These are phyloP conservation scores for Papilio polytes DNA, from an alignment of 1,140 invertebrate genomes.

Conservation along the genomic window DNA sequence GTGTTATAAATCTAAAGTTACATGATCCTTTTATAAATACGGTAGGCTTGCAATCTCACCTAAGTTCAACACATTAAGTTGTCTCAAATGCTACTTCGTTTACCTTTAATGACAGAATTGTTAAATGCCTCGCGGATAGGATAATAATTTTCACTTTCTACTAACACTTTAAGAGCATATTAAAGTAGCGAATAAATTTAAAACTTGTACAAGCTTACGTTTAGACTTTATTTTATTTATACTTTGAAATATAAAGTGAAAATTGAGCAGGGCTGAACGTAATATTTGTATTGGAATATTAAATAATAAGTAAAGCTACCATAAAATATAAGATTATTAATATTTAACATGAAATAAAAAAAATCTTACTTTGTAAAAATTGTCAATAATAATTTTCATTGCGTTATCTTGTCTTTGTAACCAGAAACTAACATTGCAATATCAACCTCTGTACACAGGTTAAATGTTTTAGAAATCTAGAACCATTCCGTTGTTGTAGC, in stretches of 20 bases:
- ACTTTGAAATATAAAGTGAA: conserved; percentile 42
- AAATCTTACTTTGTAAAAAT: not conserved
- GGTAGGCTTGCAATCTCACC: not conserved
- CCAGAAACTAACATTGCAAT: not conserved
- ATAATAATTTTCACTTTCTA: conserved; percentile 64
- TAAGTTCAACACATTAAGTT: conserved; percentile 8
- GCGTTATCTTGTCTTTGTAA: not conserved
- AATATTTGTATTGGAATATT: not conserved
- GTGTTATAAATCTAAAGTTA: conserved; percentile 2
- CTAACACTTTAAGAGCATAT: conserved; percentile 40
- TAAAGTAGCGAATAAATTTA: conserved; percentile 24
- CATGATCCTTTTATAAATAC: not conserved
- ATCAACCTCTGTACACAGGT: not conserved
- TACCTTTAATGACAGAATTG: conserved; percentile 21
- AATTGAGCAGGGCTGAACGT: not conserved
- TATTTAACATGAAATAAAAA: not conserved
- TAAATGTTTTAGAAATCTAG: conserved; percentile 12
- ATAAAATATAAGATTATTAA: not conserved
- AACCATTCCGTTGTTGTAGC: not conserved
- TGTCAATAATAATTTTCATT: too few relatives aligned
- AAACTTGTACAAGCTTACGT: conserved; percentile 1
- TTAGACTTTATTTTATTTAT: conserved; percentile 1
- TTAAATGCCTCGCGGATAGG: not conserved
- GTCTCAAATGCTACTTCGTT: conserved; percentile 11
- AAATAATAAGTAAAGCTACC: not conserved